Evolutionary conservation across 2,888 invertebrate species (phyloP), one percentile per base, ranked within the genome.

Genomic region (Hypolimnas misippus): DNA sequence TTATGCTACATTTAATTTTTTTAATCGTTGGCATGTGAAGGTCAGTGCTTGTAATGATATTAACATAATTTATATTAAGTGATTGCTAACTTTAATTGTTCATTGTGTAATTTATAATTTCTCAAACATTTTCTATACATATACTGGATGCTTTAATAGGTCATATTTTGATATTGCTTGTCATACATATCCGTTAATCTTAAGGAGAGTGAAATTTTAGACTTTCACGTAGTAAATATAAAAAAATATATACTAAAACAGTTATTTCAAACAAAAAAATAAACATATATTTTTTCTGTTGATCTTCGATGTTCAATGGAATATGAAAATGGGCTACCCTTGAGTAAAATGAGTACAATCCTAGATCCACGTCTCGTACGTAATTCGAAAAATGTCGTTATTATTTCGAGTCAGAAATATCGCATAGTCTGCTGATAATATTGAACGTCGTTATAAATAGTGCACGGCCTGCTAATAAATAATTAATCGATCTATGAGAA

Each of bases 1-100:
- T 53, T 21, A 57, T 29, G 40, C 29, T 40, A 49, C 57, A 54
- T 57, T 62, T 46, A 54, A n/a, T 49, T 10, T 51, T 62, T 58
- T 62, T 58, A 35, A 25, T 50, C 33, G 44, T 52, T 42, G 50
- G 25, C 58, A 54, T 40, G 17, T 35, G n/a, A 44, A 52, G 40
- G 42, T 25, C 31, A 33, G 14, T 16, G 42, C 17, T 21, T 21
- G 46, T 46, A 46, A 46, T 6, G 12, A n/a, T 46, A 46, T 46
- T 46, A 21, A n/a, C 21, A 25, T 25, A 46, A 21, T 25, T 25
- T 3, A 21, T 46, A n/a, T 21, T 46, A 4, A 6, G 46, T 25
- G 10, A 40, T 51, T 31, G 14, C 31, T 58, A 38, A 38, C 10
- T 51, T 46, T 21, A 21, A 46, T 46, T 46, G 7, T 46, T 19